A percentile compares a stretch with the other conserved stretches of the same genome.
Evolutionary conservation across 2,888 invertebrate species (phyloP).

Genomic region (Elysia crispata): DNA sequence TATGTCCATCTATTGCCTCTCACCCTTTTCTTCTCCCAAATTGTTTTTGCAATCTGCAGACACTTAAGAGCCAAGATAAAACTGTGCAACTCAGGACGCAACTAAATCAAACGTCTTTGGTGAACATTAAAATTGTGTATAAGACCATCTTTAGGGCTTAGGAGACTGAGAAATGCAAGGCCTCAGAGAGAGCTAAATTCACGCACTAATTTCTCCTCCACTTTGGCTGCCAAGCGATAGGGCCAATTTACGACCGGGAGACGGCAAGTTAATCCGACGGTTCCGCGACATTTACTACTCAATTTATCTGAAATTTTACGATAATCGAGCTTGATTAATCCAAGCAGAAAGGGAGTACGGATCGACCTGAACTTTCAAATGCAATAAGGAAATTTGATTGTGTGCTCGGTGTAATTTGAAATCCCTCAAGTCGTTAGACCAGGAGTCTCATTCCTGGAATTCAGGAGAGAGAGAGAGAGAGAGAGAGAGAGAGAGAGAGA

Average conservation of each 20-base stretch:
- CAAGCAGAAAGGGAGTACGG: too few relatives aligned
- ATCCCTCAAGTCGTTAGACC: too few relatives aligned
- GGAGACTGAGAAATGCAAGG: not conserved
- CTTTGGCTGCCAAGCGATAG: not conserved
- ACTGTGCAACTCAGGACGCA: not conserved
- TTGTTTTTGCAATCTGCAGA: not conserved
- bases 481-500: too few relatives aligned
- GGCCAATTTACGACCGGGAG: not conserved
- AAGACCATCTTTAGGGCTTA: not conserved
- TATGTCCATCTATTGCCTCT: constrained; percentile 2
- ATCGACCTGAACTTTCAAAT: too few relatives aligned
- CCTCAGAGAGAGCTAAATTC: not conserved
- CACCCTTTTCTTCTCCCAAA: not conserved
- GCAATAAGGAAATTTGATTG: too few relatives aligned
- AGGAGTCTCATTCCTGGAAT: too few relatives aligned
- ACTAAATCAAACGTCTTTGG: constrained; percentile 17
- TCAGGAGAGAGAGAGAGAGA: too few relatives aligned
- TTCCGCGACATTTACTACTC: constrained; percentile 20
- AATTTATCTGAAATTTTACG: constrained; percentile 25
- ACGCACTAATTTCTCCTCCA: not conserved
- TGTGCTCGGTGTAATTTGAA: too few relatives aligned
- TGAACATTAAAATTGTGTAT: constrained; percentile 17
- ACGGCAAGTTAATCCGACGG: not conserved
- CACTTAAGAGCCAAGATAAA: constrained; percentile 2
- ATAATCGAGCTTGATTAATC: not conserved